Base-by-base conservation (phyloP, 2,797 vertebrate genomes). In the Lates japonicus region DNA sequence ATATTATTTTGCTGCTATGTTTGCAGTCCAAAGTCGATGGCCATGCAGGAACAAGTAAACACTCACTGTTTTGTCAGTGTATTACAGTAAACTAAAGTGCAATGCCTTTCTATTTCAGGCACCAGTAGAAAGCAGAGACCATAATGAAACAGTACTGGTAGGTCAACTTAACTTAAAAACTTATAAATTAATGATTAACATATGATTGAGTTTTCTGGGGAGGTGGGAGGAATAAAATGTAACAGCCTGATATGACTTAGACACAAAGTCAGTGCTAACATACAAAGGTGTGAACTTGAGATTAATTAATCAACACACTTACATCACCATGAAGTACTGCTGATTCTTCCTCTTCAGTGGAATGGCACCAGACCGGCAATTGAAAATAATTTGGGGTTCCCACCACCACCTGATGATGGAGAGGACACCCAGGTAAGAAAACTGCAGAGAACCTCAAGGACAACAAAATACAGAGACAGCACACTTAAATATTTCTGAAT, bases 91-190 rank as follows among this genome's bases (percentile, higher is more conserved):
- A 57, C 46, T 41, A 0, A 74, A 66, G 37, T 39, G 10, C 33
- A 29, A 60, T 58, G 20, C 9, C 1, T 72, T 59, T 74, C 13
- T 44, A 60, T 74, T 74, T 65, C 61, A 78, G 81, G 20, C 1
- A 19, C 7, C 4, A 60, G 46, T 12, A 8, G 1, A 22, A 6
- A 7, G 0, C 8, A 1, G 0, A 12, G 3, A 2, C 16, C 2
- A 33, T 13, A 13, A 13, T 2, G 31, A 11, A 0, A n/a, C 8
- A 14, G 10, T 2, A 49, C n/a, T 7, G 14, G 79, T 76, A 48
- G 6, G 78, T 46, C 39, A 3, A 52, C 13, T n/a, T 14, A 29
- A 12, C 9, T 59, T 35, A 25, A 52, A 9, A 31, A 19, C 60
- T 8, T 6, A 52, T 39, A 52, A n/a, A 41, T 4, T 54, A n/a